phyloP scores from a whole-genome alignment of 2,797 vertebrate genomes.

The Prionace glauca region DNA sequence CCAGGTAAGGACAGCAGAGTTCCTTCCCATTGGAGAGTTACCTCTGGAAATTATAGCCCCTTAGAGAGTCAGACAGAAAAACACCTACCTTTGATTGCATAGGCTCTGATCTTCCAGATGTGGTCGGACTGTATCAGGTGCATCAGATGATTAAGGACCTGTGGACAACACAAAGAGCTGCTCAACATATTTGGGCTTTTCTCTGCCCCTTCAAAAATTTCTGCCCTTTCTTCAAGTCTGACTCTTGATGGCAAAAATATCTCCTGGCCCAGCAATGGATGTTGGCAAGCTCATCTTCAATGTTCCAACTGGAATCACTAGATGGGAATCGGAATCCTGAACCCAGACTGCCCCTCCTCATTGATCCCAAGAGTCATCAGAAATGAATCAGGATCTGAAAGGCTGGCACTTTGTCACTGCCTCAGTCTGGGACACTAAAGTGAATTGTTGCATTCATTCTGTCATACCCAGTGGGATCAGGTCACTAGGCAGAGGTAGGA shows the following conservation, averaged over 20 bases:
- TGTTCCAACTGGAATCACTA: background rate
- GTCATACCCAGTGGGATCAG: background rate
- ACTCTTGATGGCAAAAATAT: background rate
- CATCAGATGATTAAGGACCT: slow-evolving; percentile 59
- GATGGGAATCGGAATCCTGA: background rate
- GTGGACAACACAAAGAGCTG: background rate
- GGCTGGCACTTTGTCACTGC: background rate
- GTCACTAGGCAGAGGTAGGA: background rate
- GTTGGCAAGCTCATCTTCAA: background rate
- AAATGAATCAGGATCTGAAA: background rate
- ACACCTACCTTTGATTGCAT: slow-evolving; percentile 59
- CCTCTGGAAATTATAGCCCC: too few species aligned
- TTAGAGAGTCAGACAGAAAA: background rate
- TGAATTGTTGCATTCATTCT: background rate
- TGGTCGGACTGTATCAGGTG: slow-evolving; percentile 58
- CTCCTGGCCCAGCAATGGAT: background rate
- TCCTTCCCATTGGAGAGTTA: too few species aligned
- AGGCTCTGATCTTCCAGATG: slow-evolving; percentile 60
- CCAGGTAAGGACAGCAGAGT: too few species aligned
- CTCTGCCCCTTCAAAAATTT: background rate
- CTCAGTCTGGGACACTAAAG: background rate
- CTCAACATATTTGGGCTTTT: background rate
- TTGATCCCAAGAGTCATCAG: background rate
- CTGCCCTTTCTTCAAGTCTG: too few species aligned
- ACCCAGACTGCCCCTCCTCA: background rate